These are phyloP conservation scores for Allolobophora icterica DNA, from an alignment of 2,888 invertebrate species.

Conservation along the genomic window DNA sequence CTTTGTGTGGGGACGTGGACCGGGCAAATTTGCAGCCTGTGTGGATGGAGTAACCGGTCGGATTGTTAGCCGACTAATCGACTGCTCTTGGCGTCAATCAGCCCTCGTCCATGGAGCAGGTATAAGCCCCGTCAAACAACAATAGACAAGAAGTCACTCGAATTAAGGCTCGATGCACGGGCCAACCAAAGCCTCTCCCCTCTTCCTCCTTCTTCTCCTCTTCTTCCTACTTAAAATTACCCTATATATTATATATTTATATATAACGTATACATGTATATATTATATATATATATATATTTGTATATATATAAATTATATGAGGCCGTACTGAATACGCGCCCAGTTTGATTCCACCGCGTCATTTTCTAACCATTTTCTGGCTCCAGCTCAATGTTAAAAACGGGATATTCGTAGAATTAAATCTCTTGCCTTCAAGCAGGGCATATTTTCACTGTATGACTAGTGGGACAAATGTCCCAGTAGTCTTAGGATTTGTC, in stretches of 20 bases:
- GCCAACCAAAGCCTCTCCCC: neutral
- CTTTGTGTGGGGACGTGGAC: neutral
- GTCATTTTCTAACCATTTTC: too few relatives aligned
- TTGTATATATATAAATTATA: too few relatives aligned
- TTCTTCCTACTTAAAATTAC: neutral
- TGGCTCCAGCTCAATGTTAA: too few relatives aligned
- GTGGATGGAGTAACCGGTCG: constrained; percentile 3
- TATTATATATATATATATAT: too few relatives aligned
- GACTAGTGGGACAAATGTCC: too few relatives aligned
- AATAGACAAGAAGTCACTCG: constrained; percentile 17
- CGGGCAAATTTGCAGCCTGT: neutral
- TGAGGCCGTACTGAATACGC: too few relatives aligned
- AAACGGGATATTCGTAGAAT: too few relatives aligned
- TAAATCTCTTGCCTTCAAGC: too few relatives aligned
- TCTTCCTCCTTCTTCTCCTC: neutral
- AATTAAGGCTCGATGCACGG: neutral
- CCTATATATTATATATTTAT: neutral
- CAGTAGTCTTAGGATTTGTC: too few relatives aligned
- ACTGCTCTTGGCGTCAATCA: constrained; percentile 17
- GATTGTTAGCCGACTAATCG: neutral
- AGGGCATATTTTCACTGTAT: too few relatives aligned
- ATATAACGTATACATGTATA: too few relatives aligned
- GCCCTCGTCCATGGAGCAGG: neutral
- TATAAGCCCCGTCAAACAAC: neutral
- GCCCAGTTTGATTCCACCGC: too few relatives aligned